A percentile compares a stretch with the other conserved stretches of the same genome.
Conservation (phyloP, 2,797 vertebrate genomes). For the Chaetodon trifasciatus region DNA sequence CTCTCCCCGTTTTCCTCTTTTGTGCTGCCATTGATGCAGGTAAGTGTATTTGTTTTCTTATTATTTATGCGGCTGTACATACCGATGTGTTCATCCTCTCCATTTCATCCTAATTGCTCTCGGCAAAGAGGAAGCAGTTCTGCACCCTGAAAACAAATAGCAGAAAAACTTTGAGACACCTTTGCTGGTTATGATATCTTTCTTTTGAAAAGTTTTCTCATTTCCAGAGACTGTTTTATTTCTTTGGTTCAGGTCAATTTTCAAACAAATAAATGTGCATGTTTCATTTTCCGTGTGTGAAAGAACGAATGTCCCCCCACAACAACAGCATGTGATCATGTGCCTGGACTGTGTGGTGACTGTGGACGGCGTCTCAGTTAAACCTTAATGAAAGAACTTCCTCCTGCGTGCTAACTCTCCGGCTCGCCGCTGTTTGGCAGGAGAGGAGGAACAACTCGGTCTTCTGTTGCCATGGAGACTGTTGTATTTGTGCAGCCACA, state of each 20-base stretch:
- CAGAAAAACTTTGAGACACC: slow-evolving; percentile 7
- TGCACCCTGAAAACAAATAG: neutral
- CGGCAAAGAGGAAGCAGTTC: slow-evolving; percentile 31
- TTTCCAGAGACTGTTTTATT: slow-evolving; percentile 2
- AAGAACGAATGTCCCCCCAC: too few relatives aligned
- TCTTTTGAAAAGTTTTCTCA: slow-evolving; percentile 10
- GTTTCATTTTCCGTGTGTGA: neutral
- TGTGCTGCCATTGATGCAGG: slow-evolving; percentile 67
- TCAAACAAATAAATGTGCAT: neutral
- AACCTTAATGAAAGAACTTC: slow-evolving; percentile 69
- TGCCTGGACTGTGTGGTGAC: slow-evolving; percentile 16
- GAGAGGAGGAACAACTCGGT: slow-evolving; percentile 66
- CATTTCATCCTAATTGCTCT: slow-evolving; percentile 55
- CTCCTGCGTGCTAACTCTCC: slow-evolving; percentile 54
- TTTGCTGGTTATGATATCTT: neutral
- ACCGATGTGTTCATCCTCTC: slow-evolving; percentile 44
- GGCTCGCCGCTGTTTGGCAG: slow-evolving; percentile 64
- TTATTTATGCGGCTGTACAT: slow-evolving; percentile 30
- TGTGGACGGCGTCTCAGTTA: slow-evolving; percentile 56
- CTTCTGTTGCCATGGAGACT: slow-evolving; percentile 83
- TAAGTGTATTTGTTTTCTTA: slow-evolving; percentile 66
- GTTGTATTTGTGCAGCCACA: slow-evolving; percentile 54
- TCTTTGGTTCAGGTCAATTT: neutral
- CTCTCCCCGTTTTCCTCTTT: slow-evolving; percentile 17
- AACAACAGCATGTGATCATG: slow-evolving; percentile 1